Evolutionary conservation across 35 echinoderm and acorn worm genomes (phyloP), one percentile per base, ranked within the genome.

Genomic region (Heliocidaris erythrogramma): DNA sequence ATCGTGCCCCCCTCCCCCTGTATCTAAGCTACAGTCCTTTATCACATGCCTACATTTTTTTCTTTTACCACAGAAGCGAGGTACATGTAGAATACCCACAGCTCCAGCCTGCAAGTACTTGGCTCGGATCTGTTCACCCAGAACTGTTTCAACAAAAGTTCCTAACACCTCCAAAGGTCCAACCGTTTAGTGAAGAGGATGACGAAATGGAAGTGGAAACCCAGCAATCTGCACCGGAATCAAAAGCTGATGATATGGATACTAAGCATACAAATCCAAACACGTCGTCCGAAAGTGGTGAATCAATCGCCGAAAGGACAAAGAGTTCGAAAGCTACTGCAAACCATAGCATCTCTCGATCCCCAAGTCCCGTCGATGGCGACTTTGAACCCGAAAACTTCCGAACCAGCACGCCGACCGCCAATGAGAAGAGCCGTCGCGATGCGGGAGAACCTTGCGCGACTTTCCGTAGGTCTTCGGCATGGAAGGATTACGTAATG

Each of bases 401-500:
- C 87, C 47, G 91, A 92, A 92, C 91, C 9, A 92, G 91, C 91
- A 92, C 91, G n/a, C 48, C 91, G 11, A 50, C n/a, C 48, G 27
- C 91, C 11, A 13, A 32, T 12, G 91, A 59, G 31, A 32, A 31
- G 47, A 42, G 87, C 5, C 47, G 13, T 14, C 24, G 30, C 87
- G 47, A 89, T 89, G 14, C 12, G 0, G 32, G 31, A n/a, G 65
- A 78, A 78, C 65, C 65, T 2, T 89, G 24, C 7, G 17, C 14
- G 49, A 59, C 4, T 49, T 52, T 30, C 13, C 91, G 91, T 12
- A 49, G 29, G 50, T 50, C 91, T 59, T 48, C 91, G 48, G 91
- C 47, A 59, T 92, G 91, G 91, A 92, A 92, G 29, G 49, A 92
- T 50, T 59, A 92, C n/a, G 49, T 92, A 2, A 50, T 92, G 91